Percentiles rank a stretch among this genome's conserved stretches.
These are phyloP conservation scores for Pampusana beccarii DNA, from an alignment of 2,113 vertebrate genomes.

Conservation along the genomic window DNA sequence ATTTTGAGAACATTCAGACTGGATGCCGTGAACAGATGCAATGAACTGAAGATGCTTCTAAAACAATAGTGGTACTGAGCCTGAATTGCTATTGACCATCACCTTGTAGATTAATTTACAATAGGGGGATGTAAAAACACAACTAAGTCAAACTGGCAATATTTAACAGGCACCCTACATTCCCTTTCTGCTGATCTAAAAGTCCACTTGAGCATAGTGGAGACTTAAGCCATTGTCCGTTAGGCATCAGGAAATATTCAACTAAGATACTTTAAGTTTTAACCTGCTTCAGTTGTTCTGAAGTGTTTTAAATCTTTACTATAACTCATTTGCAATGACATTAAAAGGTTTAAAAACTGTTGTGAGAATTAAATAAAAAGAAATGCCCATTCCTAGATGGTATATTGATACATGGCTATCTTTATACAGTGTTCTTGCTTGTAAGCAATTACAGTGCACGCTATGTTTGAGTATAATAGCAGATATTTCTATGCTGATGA, in stretches of 20 bases:
- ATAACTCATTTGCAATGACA: not conserved
- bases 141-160: not conserved
- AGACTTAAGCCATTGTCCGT: not conserved
- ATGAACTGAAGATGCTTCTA: not conserved
- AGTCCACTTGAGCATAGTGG: not conserved
- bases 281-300: not conserved
- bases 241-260: not conserved
- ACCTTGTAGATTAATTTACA: not conserved
- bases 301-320: not conserved
- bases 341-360: not conserved
- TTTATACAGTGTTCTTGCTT: not conserved
- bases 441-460: not conserved
- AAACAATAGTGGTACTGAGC: not conserved
- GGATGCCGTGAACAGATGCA: not conserved
- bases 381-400: not conserved
- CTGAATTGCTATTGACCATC: not conserved
- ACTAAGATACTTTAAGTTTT: not conserved
- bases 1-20: slow-evolving; percentile 18
- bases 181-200: not conserved
- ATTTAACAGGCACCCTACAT: not conserved
- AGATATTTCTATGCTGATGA: not conserved
- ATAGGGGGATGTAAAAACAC: not conserved
- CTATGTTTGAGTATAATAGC: not conserved
- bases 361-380: not conserved
- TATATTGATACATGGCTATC: not conserved